Evolutionary conservation across 2,113 vertebrate genomes (phyloP).

Genomic region (Podarcis cretensis): DNA sequence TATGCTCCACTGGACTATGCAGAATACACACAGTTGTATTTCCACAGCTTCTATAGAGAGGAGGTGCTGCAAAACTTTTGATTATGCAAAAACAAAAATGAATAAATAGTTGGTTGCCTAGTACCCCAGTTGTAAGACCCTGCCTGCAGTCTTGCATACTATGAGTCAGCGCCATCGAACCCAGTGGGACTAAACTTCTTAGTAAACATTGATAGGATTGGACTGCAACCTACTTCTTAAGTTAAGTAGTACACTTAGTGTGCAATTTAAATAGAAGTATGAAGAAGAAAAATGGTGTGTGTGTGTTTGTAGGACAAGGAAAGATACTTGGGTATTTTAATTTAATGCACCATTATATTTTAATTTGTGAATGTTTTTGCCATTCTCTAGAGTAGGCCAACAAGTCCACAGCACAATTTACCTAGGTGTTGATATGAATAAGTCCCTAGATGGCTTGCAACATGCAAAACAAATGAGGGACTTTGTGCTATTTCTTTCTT

Average conservation of each 20-base stretch:
- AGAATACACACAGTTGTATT: neutral
- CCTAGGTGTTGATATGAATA: rapidly evolving
- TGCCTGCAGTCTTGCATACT: neutral
- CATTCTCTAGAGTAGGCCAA: neutral
- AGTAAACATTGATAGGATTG: too few species aligned
- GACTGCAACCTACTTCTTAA: neutral
- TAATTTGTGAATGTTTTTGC: neutral
- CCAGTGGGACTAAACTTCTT: neutral
- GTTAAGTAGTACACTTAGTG: neutral
- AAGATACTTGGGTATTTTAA: neutral
- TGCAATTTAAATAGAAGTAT: neutral
- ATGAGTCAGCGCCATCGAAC: neutral
- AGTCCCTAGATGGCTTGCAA: neutral
- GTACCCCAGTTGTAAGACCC: neutral
- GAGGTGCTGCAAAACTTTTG: neutral
- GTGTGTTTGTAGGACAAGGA: too few species aligned
- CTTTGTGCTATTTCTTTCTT: neutral
- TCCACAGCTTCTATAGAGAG: neutral
- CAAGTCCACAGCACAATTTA: neutral
- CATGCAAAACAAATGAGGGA: neutral
- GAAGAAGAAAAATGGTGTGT: neutral
- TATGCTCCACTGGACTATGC: neutral
- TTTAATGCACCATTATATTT: too few species aligned
- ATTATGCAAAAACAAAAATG: too few species aligned
- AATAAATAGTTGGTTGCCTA: neutral